Conservation (phyloP, 2,113 vertebrate genomes). For the Atlantisia rogersi region DNA sequence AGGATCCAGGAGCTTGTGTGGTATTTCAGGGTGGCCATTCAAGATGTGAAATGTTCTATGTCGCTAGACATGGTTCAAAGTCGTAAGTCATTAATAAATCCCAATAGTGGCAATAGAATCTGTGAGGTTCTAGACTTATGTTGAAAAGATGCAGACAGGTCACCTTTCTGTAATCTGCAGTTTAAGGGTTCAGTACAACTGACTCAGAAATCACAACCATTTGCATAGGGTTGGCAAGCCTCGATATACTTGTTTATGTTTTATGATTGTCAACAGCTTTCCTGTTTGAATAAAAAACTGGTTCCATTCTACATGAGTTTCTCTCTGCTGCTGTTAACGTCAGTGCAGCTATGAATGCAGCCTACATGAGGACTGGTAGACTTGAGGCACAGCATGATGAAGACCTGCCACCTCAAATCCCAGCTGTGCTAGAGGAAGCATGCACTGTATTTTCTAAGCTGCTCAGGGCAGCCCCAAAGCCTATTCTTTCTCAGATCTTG, state of each 20-base stretch:
- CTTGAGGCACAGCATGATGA: not conserved
- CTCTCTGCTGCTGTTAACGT: not conserved
- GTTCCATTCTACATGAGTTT: not conserved
- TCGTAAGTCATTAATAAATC: not conserved
- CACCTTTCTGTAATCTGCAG: not conserved
- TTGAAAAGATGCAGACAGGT: not conserved
- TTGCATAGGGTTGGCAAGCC: not conserved
- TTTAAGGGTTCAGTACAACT: not conserved
- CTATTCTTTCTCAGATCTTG: not conserved
- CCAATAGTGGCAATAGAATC: not conserved
- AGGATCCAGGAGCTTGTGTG: not conserved
- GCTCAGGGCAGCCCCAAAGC: not conserved
- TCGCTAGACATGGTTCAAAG: not conserved
- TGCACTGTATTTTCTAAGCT: not conserved
- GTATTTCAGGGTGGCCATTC: not conserved
- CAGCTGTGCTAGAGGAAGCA: not conserved
- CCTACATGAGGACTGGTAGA: rapidly evolving
- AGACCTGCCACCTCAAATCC: not conserved
- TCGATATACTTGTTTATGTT: not conserved
- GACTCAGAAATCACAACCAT: not conserved
- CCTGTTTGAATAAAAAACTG: not conserved
- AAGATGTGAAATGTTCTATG: not conserved
- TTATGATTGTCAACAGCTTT: not conserved
- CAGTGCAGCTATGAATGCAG: not conserved
- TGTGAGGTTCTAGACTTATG: not conserved